Percentiles rank a stretch among this genome's conserved stretches.
Conservation (phyloP, 2,797 vertebrate species). For the Hemibagrus guttatus region DNA sequence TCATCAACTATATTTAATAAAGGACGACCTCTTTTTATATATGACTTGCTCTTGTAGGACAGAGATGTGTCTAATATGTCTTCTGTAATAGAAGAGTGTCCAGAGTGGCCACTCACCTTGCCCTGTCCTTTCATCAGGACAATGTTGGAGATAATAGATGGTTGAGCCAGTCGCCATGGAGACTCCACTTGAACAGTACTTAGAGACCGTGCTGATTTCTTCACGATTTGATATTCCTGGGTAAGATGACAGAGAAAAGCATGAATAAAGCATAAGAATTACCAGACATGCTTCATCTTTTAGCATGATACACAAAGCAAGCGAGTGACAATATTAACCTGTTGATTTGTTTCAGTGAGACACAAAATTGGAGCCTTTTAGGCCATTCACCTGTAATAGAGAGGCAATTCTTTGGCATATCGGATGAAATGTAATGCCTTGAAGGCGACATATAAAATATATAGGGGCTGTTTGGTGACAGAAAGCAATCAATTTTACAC, state of each 20-base stretch:
- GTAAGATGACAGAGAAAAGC: slow-evolving; percentile 44
- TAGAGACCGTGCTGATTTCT: slow-evolving; percentile 92
- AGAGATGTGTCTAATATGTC: slow-evolving; percentile 19
- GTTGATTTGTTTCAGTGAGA: background rate
- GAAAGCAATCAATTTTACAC: background rate
- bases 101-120: slow-evolving; percentile 82
- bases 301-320: background rate
- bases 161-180: slow-evolving; percentile 94
- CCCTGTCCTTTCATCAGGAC: slow-evolving; percentile 98
- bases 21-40: background rate
- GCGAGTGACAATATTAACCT: slow-evolving; percentile 1
- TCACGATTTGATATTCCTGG: slow-evolving; percentile 92
- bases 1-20: background rate
- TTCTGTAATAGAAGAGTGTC: slow-evolving; percentile 23
- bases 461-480: background rate
- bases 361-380: background rate
- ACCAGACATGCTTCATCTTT: slow-evolving; percentile 6
- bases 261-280: slow-evolving; percentile 33
- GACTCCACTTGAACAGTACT: slow-evolving; percentile 96
- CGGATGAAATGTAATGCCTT: background rate
- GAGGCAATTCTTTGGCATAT: background rate
- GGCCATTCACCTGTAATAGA: background rate
- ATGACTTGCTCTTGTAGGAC: slow-evolving; percentile 11
- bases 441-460: background rate
- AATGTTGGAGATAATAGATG: slow-evolving; percentile 96